Evolutionary conservation across 2,797 vertebrate species (phyloP).

Genomic region (Darevskia nairensis): DNA sequence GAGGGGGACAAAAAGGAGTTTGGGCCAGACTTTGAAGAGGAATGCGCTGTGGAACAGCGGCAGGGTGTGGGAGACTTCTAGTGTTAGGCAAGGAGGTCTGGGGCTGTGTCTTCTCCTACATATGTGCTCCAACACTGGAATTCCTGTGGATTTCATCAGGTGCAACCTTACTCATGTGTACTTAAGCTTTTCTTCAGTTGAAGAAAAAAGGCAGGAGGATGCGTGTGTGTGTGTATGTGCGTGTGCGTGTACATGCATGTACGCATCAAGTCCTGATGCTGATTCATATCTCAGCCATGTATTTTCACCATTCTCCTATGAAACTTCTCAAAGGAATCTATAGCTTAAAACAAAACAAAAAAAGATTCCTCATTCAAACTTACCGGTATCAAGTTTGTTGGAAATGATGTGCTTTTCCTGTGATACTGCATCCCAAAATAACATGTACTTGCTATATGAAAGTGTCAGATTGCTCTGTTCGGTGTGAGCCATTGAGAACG

Average conservation of each 20-base stretch:
- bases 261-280: not conserved
- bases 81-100: not conserved
- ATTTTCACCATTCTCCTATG: not conserved
- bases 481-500: not conserved
- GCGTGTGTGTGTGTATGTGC: too few relatives aligned
- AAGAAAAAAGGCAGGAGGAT: not conserved
- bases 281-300: not conserved
- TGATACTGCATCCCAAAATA: not conserved
- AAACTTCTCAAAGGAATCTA: not conserved
- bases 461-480: not conserved
- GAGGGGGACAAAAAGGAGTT: not conserved
- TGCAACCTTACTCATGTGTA: not conserved
- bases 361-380: not conserved
- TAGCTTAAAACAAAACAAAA: too few relatives aligned
- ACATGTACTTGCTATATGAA: not conserved
- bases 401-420: not conserved
- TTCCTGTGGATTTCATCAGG: not conserved
- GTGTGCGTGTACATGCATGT: too few relatives aligned
- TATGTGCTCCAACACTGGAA: not conserved
- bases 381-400: not conserved
- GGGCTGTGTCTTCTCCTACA: not conserved
- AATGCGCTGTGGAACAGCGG: not conserved
- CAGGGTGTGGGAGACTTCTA: not conserved
- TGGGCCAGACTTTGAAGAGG: not conserved
- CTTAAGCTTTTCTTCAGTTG: not conserved